phyloP scores from a whole-genome alignment of 2,888 invertebrate species.

The Galerucella pusilla region DNA sequence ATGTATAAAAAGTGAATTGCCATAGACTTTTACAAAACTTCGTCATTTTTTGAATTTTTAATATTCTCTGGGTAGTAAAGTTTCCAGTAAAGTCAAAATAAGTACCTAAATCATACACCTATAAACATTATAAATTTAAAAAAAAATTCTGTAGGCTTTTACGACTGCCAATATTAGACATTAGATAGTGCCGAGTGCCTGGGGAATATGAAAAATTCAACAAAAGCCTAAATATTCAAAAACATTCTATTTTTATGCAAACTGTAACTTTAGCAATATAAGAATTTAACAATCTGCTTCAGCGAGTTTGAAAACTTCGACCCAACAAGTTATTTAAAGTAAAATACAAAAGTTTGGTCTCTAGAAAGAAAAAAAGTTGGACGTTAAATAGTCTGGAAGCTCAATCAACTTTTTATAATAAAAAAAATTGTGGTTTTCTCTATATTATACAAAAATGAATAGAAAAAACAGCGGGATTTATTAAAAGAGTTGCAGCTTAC shows the following conservation, averaged over 20 bases:
- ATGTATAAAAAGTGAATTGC: conserved; percentile 16
- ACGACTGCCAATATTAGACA: too few species aligned
- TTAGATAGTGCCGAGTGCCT: too few species aligned
- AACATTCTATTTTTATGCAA: neutral
- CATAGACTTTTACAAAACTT: conserved; percentile 23
- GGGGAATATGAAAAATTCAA: too few species aligned
- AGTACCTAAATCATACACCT: conserved; percentile 17
- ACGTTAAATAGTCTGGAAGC: neutral
- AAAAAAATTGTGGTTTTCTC: too few species aligned
- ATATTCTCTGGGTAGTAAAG: neutral
- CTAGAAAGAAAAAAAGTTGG: neutral
- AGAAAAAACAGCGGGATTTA: too few species aligned
- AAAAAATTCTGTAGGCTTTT: neutral
- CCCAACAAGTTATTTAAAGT: neutral
- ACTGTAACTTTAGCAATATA: neutral
- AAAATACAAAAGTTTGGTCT: neutral
- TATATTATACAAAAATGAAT: too few species aligned
- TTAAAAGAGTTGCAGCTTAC: neutral
- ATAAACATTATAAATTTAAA: neutral
- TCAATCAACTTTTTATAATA: neutral
- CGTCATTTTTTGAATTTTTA: neutral
- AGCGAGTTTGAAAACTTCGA: neutral
- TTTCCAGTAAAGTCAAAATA: conserved; percentile 3
- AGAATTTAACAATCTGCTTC: neutral
- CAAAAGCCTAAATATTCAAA: too few species aligned